Conservation (phyloP, 2,888 invertebrate genomes). For the Apotomis turbidana region DNA sequence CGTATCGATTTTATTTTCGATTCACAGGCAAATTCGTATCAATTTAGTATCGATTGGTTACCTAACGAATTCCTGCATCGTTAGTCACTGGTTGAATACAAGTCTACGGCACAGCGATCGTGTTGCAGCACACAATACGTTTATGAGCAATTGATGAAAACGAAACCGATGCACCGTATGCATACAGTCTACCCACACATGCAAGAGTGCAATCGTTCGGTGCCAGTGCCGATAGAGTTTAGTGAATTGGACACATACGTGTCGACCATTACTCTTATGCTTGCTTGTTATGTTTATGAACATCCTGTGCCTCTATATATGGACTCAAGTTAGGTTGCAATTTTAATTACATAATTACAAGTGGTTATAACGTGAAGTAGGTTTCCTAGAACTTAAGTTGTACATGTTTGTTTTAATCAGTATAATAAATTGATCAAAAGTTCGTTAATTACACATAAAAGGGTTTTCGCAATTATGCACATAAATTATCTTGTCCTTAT, state of each 20-base stretch:
- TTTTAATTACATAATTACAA: conserved; percentile 25
- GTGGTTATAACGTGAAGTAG: conserved; percentile 17
- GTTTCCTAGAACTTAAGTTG: conserved; percentile 2
- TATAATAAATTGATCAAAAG: conserved; percentile 21
- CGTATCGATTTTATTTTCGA: conserved; percentile 17
- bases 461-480: conserved; percentile 15
- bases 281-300: no score
- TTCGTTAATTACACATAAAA: conserved; percentile 6
- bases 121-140: conserved; percentile 45
- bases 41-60: conserved; percentile 46
- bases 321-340: conserved; percentile 1
- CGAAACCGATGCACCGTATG: conserved; percentile 38
- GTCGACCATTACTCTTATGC: neutral
- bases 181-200: conserved; percentile 1
- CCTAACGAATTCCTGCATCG: conserved; percentile 43
- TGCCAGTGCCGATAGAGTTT: conserved; percentile 15
- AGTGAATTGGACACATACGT: conserved; percentile 12
- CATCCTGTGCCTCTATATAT: no score
- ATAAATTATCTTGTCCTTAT: neutral
- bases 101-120: conserved; percentile 49
- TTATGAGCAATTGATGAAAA: conserved; percentile 41
- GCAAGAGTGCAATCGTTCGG: conserved; percentile 7
- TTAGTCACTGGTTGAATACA: conserved; percentile 51
- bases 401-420: conserved; percentile 18
- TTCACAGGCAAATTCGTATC: conserved; percentile 10